A percentile compares a stretch with the other conserved stretches of the same genome.
These are phyloP conservation scores for Acleris cristana DNA, from an alignment of 2,888 invertebrate genomes.

Conservation along the genomic window DNA sequence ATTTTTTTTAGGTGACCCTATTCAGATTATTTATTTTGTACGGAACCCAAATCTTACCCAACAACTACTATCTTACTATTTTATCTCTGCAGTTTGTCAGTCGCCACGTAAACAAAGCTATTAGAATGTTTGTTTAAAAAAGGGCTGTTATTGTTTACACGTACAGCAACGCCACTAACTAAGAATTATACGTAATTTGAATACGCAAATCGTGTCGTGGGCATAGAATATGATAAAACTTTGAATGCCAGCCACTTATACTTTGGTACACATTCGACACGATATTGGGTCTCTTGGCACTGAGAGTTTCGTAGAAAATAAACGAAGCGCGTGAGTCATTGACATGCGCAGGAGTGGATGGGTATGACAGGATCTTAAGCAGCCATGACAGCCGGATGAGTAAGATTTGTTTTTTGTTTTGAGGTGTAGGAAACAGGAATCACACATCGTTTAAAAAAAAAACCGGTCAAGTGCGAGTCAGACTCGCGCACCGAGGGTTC, in stretches of 20 bases:
- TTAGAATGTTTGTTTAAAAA: conserved; percentile 29
- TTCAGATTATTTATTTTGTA: not conserved
- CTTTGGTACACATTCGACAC: no score
- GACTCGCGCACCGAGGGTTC: no score
- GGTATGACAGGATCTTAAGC: not conserved
- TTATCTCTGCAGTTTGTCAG: conserved; percentile 17
- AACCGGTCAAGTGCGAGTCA: no score
- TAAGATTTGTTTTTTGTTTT: not conserved
- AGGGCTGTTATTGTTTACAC: conserved; percentile 3
- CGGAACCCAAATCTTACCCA: not conserved
- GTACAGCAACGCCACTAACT: not conserved
- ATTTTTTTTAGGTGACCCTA: no score
- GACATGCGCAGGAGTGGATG: not conserved
- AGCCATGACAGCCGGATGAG: not conserved
- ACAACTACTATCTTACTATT: not conserved
- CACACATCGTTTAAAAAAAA: no score
- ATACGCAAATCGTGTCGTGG: no score
- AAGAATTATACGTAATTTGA: no score
- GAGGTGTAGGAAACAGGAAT: no score
- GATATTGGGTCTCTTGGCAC: no score
- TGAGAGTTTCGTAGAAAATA: not conserved
- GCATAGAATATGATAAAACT: no score
- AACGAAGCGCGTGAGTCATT: conserved; percentile 4
- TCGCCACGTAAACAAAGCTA: conserved; percentile 26
- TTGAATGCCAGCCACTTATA: no score